Base-by-base conservation (phyloP, 2,797 vertebrate species). In the Phataginus tetradactyla region DNA sequence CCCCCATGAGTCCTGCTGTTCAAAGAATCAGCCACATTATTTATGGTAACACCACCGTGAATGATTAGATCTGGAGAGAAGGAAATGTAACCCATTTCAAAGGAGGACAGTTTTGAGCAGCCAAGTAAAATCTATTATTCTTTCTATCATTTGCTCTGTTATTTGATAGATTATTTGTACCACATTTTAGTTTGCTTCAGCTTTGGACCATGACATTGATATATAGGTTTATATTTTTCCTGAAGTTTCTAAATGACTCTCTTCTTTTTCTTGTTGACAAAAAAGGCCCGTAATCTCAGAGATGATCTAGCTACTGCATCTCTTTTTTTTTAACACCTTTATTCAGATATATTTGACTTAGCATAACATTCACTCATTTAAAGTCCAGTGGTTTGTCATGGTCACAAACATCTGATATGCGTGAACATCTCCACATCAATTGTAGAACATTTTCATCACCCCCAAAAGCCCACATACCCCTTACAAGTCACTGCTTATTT, bases 121-220 rank as follows among this genome's bases (percentile, higher is more conserved):
- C 59, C 75, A 84, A 6, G 20, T 59, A 71, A 74, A n/a, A 78
- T 49, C 14, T 25, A 11, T 66, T 69, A 10, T 55, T 64, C 34
- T 45, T 32, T 84, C 42, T 84, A 45, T 45, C 34, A 42, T 66
- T 57, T 45, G 45, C 32, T 71, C 57, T 72, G 2, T 39, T 29
- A 0, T 94, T 86, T 78, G 32, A 69, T 93, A 3, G 1, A 15
- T 7, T 29, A 45, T 45, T 45, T 49, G 34, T 57, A 37, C 13
- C 14, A 13, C 25, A n/a, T 45, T 95, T 89, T 53, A 37, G 61
- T 86, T 96, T 81, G 69, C 45, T 83, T 94, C 79, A 63, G 64
- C 25, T 95, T 84, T 84, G 55, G 77, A 68, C 75, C 32, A 27
- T 34, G 51, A 75, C 59, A 90, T 69, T 78, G 63, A 39, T 55